Conservation (phyloP, 2,888 invertebrate genomes). For the Plusia festucae region DNA sequence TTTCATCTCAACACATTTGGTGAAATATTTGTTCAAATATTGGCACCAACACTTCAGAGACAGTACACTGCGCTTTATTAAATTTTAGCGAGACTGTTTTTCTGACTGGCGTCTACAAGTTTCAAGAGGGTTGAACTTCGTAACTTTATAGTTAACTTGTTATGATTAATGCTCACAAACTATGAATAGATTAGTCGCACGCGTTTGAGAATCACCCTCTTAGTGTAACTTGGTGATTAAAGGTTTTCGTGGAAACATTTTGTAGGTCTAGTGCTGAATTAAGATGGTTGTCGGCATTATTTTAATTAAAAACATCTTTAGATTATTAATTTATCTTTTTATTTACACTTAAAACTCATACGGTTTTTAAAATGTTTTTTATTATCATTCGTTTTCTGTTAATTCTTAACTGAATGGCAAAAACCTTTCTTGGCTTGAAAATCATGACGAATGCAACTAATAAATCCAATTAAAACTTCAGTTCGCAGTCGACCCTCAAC, state of each 20-base stretch:
- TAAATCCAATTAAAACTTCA: conserved; percentile 48
- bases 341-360: too few species aligned
- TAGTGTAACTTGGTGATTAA: conserved; percentile 44
- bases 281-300: conserved; percentile 31
- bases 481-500: conserved; percentile 40
- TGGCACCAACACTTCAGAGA: conserved; percentile 47
- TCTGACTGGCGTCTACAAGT: conserved; percentile 57
- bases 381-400: background rate
- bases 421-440: conserved; percentile 7
- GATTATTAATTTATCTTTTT: background rate
- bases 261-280: conserved; percentile 34
- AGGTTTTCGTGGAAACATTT: conserved; percentile 33
- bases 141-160: conserved; percentile 60
- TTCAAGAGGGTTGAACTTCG: conserved; percentile 59
- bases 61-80: conserved; percentile 63
- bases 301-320: background rate
- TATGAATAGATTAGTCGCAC: conserved; percentile 62
- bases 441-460: conserved; percentile 15
- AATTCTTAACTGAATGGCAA: background rate
- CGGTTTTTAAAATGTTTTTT: background rate
- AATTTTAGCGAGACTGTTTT: conserved; percentile 64
- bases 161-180: conserved; percentile 62
- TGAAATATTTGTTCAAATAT: conserved; percentile 33
- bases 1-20: background rate
- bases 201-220: conserved; percentile 47